A percentile compares a stretch with the other conserved stretches of the same genome.
Conservation (phyloP, 2,888 invertebrate species). For the Acheta domesticus region DNA sequence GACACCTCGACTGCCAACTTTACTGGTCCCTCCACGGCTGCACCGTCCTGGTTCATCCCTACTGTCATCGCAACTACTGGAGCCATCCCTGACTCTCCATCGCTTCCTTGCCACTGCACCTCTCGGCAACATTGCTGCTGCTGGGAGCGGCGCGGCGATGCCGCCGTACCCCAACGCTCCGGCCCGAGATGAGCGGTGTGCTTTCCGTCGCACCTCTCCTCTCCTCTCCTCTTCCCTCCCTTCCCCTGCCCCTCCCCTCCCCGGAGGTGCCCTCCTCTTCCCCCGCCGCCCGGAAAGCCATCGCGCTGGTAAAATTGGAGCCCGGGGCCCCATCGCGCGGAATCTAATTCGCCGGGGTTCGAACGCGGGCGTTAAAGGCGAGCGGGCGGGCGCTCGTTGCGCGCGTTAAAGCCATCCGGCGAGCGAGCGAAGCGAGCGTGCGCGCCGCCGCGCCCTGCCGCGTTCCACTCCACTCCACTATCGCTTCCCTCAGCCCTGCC, state of each 20-base stretch:
- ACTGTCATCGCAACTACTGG: no score
- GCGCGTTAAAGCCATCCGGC: background rate
- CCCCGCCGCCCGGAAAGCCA: background rate
- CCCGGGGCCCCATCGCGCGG: slow-evolving; percentile 18
- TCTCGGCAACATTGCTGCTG: background rate
- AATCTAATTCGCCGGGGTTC: slow-evolving; percentile 18
- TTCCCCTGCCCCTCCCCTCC: background rate
- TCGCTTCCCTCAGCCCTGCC: background rate
- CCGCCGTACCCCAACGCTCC: no score
- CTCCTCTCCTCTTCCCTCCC: background rate
- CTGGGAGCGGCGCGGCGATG: background rate
- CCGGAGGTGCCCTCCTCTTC: background rate
- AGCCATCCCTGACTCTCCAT: background rate
- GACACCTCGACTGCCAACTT: no score
- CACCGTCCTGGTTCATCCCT: no score
- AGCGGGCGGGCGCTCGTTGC: background rate
- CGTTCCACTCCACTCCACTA: background rate
- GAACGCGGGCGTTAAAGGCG: slow-evolving; percentile 1
- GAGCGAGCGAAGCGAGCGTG: background rate
- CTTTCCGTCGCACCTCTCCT: background rate
- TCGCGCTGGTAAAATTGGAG: slow-evolving; percentile 6
- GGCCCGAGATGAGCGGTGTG: background rate
- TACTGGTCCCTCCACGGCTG: no score
- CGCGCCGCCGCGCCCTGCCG: background rate
- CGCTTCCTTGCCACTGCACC: background rate